phyloP scores from a whole-genome alignment of 2,888 invertebrate genomes.

The Heliconius erato region DNA sequence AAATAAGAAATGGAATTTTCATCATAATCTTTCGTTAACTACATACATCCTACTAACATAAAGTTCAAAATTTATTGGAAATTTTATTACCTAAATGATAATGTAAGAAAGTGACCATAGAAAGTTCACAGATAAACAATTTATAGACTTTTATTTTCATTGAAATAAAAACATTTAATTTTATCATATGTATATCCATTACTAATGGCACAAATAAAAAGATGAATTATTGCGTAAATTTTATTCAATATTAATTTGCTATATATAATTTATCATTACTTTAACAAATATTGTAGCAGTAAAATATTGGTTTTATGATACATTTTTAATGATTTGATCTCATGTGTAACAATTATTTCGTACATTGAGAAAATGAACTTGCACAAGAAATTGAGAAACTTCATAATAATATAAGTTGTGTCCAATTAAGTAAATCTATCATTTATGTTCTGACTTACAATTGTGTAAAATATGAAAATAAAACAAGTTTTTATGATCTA shows the following conservation, averaged over 20 bases:
- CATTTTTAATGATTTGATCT: conserved; percentile 38
- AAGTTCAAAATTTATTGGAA: too few relatives aligned
- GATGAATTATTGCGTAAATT: conserved; percentile 40
- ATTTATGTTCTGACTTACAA: conserved; percentile 53
- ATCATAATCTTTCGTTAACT: too few relatives aligned
- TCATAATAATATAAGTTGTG: conserved; percentile 30
- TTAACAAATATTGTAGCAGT: conserved; percentile 31
- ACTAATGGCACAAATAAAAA: conserved; percentile 37
- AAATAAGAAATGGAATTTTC: not conserved
- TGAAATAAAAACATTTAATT: not conserved
- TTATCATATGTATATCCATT: conserved; percentile 11
- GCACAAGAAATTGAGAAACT: conserved; percentile 44
- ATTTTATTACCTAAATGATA: not conserved
- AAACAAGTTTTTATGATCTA: conserved; percentile 48
- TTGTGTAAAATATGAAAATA: conserved; percentile 53
- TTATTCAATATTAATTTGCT: conserved; percentile 51
- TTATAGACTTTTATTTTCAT: not conserved
- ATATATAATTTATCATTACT: conserved; percentile 42
- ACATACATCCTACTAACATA: too few relatives aligned
- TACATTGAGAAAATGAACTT: conserved; percentile 15
- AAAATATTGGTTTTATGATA: conserved; percentile 7
- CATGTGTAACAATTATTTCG: conserved; percentile 32
- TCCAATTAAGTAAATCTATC: conserved; percentile 45
- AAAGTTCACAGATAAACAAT: not conserved
- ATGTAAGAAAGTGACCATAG: not conserved